A percentile compares a stretch with the other conserved stretches of the same genome.
Evolutionary conservation across 2,113 vertebrate species (phyloP).

Genomic region (Vulpes ferrilata): DNA sequence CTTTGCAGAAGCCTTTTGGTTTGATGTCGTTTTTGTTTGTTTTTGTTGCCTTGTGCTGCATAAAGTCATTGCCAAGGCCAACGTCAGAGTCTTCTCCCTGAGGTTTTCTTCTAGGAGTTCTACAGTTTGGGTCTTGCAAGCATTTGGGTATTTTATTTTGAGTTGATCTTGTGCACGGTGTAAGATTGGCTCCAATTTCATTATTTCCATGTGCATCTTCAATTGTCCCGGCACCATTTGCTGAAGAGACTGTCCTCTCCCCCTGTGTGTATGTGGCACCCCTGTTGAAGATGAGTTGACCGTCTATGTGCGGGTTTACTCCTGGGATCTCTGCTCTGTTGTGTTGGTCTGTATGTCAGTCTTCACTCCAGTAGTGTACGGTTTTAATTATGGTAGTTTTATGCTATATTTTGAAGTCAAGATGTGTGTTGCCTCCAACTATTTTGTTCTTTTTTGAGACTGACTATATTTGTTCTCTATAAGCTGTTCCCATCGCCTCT

Average conservation of each 20-base stretch:
- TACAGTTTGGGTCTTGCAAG: not conserved
- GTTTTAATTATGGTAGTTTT: too few relatives aligned
- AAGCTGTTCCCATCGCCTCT: too few relatives aligned
- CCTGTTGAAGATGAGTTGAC: accelerated
- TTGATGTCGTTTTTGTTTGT: not conserved
- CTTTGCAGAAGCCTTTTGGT: not conserved
- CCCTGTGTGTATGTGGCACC: accelerated
- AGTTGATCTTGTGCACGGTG: not conserved
- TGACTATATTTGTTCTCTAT: accelerated
- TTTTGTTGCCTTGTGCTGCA: not conserved
- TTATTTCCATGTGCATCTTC: too few relatives aligned
- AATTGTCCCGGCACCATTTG: accelerated
- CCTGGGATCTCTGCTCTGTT: not conserved
- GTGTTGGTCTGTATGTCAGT: not conserved
- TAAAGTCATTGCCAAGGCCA: not conserved
- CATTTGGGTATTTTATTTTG: not conserved
- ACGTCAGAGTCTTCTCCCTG: accelerated
- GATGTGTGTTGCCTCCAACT: not conserved
- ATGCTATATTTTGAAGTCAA: not conserved
- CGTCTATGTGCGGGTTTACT: accelerated
- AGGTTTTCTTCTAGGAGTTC: not conserved
- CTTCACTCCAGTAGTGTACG: accelerated
- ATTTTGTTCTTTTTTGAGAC: not conserved
- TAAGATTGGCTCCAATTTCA: not conserved
- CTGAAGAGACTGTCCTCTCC: not conserved